Conservation (phyloP, 2,888 invertebrate genomes). For the Chymomyza amoena region DNA sequence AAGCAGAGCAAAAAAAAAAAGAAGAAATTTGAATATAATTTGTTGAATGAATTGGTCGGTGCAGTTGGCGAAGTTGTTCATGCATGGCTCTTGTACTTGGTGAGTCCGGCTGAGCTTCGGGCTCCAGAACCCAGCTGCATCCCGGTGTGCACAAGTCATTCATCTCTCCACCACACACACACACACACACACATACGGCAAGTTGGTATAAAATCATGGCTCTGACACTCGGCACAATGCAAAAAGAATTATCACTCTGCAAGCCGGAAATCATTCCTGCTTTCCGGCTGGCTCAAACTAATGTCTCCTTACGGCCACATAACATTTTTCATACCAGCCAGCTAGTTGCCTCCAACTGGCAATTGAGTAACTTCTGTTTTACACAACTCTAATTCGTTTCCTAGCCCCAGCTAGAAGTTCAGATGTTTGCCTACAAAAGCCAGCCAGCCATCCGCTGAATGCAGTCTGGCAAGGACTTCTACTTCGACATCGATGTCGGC, state of each 20-base stretch:
- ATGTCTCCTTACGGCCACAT: constrained; percentile 48
- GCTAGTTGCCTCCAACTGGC: constrained; percentile 48
- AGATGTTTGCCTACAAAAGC: background rate
- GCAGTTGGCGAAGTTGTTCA: constrained; percentile 22
- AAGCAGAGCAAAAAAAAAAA: constrained; percentile 32
- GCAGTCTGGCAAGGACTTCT: constrained; percentile 19
- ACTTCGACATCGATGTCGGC: constrained; percentile 31
- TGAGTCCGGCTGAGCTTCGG: background rate
- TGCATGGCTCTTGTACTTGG: constrained; percentile 12
- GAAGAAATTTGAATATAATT: constrained; percentile 47
- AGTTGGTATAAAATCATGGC: constrained; percentile 39
- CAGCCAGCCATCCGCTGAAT: constrained; percentile 5
- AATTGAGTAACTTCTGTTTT: constrained; percentile 68
- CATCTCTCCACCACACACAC: constrained; percentile 41
- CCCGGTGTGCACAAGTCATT: constrained; percentile 52
- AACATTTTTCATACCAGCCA: constrained; percentile 45
- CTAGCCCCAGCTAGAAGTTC: constrained; percentile 9
- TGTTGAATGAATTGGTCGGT: constrained; percentile 19
- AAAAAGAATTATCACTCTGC: constrained; percentile 54
- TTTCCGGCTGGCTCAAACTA: constrained; percentile 15
- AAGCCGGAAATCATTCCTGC: constrained; percentile 55
- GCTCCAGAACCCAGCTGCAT: constrained; percentile 27
- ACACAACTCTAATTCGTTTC: constrained; percentile 71
- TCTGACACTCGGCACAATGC: constrained; percentile 53
- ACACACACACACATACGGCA: constrained; percentile 13